These are phyloP conservation scores for Plotosus lineatus DNA, from an alignment of 2,113 vertebrate genomes.

Conservation along the genomic window DNA sequence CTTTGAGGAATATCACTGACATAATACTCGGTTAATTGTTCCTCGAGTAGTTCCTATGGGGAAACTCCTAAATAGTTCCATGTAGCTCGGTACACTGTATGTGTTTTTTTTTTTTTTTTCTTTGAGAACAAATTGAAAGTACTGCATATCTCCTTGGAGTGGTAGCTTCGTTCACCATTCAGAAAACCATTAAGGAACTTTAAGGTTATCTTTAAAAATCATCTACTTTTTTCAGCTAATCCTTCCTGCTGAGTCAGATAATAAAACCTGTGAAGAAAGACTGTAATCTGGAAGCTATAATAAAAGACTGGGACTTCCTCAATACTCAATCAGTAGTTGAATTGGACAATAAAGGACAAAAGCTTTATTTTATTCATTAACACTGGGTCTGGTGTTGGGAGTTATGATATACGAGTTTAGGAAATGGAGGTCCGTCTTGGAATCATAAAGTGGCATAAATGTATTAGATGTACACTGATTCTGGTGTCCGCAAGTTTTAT, in stretches of 20 bases:
- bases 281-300: background rate
- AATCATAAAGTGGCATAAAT: background rate
- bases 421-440: background rate
- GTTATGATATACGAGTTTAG: background rate
- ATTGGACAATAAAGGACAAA: background rate
- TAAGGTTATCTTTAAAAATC: background rate
- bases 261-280: background rate
- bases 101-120: background rate
- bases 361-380: conserved; percentile 18
- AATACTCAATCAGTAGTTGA: background rate
- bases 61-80: background rate
- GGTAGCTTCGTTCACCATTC: background rate
- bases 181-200: background rate
- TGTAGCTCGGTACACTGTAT: background rate
- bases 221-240: background rate
- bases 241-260: no score
- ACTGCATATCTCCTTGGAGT: background rate
- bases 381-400: background rate
- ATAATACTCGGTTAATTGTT: background rate
- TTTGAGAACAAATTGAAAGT: background rate
- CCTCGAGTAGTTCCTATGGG: background rate
- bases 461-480: background rate
- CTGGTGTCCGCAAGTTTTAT: conserved; percentile 22
- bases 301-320: background rate
- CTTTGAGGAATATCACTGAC: background rate